A percentile compares a stretch with the other conserved stretches of the same genome.
Conservation (phyloP, 2,888 invertebrate genomes). For the Boloria selene region DNA sequence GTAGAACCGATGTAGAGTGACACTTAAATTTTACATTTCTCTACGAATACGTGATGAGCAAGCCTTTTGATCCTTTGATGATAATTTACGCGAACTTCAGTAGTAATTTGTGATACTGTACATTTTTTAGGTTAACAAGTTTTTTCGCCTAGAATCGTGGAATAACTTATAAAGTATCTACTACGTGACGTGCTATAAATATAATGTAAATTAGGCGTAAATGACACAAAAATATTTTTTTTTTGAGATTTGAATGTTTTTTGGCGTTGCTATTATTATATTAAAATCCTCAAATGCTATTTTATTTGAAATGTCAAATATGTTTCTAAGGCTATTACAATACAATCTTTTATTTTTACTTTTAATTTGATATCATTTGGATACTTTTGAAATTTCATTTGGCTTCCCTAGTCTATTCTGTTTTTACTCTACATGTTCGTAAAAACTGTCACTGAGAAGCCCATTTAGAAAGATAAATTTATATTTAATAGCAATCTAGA, state of each 20-base stretch:
- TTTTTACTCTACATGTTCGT: neutral
- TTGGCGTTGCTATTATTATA: too few relatives aligned
- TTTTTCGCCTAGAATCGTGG: neutral
- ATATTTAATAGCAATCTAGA: constrained; percentile 16
- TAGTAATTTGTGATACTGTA: constrained; percentile 17
- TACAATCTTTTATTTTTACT: too few relatives aligned
- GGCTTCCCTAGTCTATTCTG: neutral
- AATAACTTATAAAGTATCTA: too few relatives aligned
- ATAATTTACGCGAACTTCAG: constrained; percentile 20
- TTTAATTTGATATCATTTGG: neutral
- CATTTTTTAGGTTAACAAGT: constrained; percentile 2
- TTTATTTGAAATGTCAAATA: too few relatives aligned
- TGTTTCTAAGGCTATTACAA: too few relatives aligned
- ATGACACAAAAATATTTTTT: too few relatives aligned
- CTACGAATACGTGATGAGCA: constrained; percentile 32
- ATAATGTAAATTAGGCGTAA: too few relatives aligned
- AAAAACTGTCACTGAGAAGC: neutral
- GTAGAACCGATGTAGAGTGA: constrained; percentile 53
- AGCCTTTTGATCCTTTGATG: constrained; percentile 28
- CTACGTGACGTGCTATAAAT: too few relatives aligned
- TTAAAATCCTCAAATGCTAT: too few relatives aligned
- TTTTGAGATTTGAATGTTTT: too few relatives aligned
- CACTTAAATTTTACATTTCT: constrained; percentile 67
- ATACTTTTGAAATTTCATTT: neutral
- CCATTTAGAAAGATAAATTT: neutral